Evolutionary conservation across 2,113 vertebrate genomes (phyloP).

Genomic region (Pseudolaguvia tuberculata): DNA sequence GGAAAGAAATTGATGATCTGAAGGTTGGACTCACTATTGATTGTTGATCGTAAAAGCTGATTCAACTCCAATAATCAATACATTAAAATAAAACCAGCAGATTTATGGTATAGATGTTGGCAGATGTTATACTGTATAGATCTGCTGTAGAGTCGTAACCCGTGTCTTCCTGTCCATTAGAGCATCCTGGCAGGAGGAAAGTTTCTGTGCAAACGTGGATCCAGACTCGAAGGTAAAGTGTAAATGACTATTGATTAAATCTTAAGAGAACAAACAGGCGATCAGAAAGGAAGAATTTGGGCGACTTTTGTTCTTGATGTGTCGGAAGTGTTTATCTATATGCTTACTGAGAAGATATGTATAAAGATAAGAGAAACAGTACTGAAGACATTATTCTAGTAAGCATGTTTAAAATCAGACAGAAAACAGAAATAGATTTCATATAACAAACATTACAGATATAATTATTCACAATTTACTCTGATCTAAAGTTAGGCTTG

Average conservation of each 20-base stretch:
- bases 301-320: conserved; percentile 5
- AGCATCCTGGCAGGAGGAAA: conserved; percentile 74
- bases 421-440: too few relatives aligned
- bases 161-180: conserved; percentile 58
- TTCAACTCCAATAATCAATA: background rate
- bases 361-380: conserved; percentile 28
- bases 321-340: background rate
- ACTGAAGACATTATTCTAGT: conserved; percentile 29
- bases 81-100: background rate
- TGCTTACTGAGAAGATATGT: conserved; percentile 23
- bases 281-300: conserved; percentile 14
- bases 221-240: conserved; percentile 77
- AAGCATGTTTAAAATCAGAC: too few relatives aligned
- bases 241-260: background rate
- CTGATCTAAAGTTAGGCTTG: too few relatives aligned
- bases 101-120: background rate
- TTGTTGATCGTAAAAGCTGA: too few relatives aligned
- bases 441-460: too few relatives aligned
- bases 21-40: too few relatives aligned
- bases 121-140: background rate
- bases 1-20: background rate
- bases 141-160: background rate
- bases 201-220: conserved; percentile 65
- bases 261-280: conserved; percentile 8
- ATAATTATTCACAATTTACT: too few relatives aligned